A percentile compares a stretch with the other conserved stretches of the same genome.
Evolutionary conservation across 2,888 invertebrate genomes (phyloP).

Genomic region (Erpobdella octoculata): DNA sequence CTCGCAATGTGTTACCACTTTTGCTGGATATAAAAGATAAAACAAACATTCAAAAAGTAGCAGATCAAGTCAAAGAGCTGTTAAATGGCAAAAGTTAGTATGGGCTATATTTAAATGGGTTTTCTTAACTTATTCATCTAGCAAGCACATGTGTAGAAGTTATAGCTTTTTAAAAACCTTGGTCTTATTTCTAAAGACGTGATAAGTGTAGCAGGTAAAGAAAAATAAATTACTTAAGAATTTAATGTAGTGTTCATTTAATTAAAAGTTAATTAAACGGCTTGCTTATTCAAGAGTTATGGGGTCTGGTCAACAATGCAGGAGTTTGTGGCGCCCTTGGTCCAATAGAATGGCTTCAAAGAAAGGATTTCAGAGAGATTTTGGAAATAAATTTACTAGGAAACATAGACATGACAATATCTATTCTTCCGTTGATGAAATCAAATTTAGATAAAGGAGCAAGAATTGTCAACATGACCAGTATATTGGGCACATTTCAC

Average conservation of each 20-base stretch:
- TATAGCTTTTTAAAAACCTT: not conserved
- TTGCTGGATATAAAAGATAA: constrained; percentile 48
- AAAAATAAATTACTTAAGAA: not conserved
- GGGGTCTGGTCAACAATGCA: constrained; percentile 51
- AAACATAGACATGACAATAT: constrained; percentile 13
- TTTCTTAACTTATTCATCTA: not conserved
- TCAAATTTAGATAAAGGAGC: constrained; percentile 41
- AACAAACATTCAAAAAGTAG: constrained; percentile 31
- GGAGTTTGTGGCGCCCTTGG: constrained; percentile 47
- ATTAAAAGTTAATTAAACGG: too few relatives aligned
- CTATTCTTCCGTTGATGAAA: not conserved
- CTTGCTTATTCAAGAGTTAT: too few relatives aligned
- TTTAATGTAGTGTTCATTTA: constrained; percentile 42
- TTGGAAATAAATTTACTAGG: constrained; percentile 48
- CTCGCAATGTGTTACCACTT: constrained; percentile 40
- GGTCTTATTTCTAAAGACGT: not conserved
- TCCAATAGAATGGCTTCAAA: constrained; percentile 45
- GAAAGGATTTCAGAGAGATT: constrained; percentile 41
- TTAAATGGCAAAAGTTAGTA: not conserved
- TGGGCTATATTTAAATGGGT: not conserved
- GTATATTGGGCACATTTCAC: constrained; percentile 46
- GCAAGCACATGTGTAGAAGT: not conserved
- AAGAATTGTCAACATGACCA: constrained; percentile 47
- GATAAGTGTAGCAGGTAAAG: too few relatives aligned
- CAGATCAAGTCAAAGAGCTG: not conserved